Percentiles rank a stretch among this genome's conserved stretches.
Conservation (phyloP, 2,797 vertebrate species). For the Acipenser transmontanus region DNA sequence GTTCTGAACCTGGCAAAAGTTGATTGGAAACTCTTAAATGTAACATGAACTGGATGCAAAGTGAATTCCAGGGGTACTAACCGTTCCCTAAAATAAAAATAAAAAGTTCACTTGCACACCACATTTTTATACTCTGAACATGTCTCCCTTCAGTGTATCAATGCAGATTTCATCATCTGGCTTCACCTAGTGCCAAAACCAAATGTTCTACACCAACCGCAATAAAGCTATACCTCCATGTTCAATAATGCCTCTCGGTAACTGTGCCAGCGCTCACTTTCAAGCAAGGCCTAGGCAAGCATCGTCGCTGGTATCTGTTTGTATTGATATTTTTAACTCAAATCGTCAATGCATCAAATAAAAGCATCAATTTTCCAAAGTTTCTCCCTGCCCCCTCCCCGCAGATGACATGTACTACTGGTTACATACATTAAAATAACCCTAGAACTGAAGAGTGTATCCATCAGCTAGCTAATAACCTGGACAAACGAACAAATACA, state of each 20-base stretch:
- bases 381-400: too few species aligned
- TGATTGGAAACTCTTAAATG: too few species aligned
- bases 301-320: not conserved
- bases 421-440: too few species aligned
- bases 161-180: conserved; percentile 54
- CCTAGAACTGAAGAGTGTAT: too few species aligned
- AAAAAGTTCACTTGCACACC: too few species aligned
- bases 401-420: too few species aligned
- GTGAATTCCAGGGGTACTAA: too few species aligned
- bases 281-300: not conserved
- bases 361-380: not conserved
- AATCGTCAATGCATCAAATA: conserved; percentile 12
- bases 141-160: conserved; percentile 31
- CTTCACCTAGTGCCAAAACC: conserved; percentile 43
- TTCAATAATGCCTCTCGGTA: not conserved
- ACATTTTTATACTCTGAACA: too few species aligned
- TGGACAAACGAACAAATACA: conserved; percentile 16
- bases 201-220: conserved; percentile 47
- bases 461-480: too few species aligned
- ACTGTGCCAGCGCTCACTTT: not conserved
- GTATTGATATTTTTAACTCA: not conserved
- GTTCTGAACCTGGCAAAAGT: too few species aligned
- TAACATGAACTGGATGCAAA: too few species aligned
- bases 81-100: too few species aligned
- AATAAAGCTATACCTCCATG: conserved; percentile 25